Evolutionary conservation across 2,113 vertebrate species (phyloP).

Genomic region (Chunga burmeisteri): DNA sequence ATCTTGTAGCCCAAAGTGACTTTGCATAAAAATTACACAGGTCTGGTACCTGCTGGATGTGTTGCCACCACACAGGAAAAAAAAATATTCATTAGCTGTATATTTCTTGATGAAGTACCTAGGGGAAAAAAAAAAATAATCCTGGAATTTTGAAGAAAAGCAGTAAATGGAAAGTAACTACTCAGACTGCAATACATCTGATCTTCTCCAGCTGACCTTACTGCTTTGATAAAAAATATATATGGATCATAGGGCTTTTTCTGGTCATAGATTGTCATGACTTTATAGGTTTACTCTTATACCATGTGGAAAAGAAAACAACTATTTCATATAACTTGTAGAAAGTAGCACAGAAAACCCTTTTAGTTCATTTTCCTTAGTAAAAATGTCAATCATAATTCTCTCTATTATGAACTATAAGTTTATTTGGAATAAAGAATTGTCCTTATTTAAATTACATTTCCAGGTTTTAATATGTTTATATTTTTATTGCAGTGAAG

Average conservation of each 20-base stretch:
- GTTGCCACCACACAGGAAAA: background rate
- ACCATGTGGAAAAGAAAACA: background rate
- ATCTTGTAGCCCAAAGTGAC: rapidly evolving
- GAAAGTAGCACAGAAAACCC: background rate
- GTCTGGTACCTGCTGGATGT: background rate
- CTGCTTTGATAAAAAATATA: background rate
- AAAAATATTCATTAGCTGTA: background rate
- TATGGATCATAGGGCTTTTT: background rate
- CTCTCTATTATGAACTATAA: background rate
- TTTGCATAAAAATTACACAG: background rate
- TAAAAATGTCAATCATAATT: background rate
- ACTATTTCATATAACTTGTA: background rate
- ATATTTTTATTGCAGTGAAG: slow-evolving; percentile 34
- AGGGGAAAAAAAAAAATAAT: rapidly evolving
- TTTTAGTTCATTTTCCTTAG: background rate
- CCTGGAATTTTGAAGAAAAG: background rate
- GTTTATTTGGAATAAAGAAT: slow-evolving; percentile 43
- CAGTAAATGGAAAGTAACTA: background rate
- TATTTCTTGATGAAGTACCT: background rate
- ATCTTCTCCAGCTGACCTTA: background rate
- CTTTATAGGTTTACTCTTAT: background rate
- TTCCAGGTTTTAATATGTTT: slow-evolving; percentile 56
- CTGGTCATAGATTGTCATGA: background rate
- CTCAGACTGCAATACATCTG: background rate
- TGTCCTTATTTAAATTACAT: slow-evolving; percentile 51